Conservation (phyloP, 1,140 invertebrate species). For the Heliconius hermathena region DNA sequence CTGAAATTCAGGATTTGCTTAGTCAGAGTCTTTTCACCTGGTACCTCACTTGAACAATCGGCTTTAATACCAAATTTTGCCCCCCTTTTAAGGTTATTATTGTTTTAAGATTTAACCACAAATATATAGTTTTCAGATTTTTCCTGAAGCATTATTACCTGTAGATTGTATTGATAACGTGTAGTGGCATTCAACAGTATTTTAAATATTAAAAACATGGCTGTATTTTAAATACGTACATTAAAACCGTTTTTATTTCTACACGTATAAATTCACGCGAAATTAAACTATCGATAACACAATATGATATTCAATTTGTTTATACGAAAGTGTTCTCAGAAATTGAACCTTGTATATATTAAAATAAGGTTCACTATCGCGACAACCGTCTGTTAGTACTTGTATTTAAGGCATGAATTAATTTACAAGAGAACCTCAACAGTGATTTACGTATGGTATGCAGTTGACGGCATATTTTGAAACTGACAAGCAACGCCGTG, state of each 20-base stretch:
- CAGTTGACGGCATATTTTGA: slow-evolving; percentile 36
- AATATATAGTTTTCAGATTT: no score
- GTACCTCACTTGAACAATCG: no score
- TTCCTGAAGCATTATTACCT: no score
- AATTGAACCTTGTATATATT: background rate
- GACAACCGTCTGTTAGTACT: background rate
- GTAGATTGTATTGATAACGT: no score
- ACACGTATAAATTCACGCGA: slow-evolving; percentile 10
- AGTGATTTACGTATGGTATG: slow-evolving; percentile 33
- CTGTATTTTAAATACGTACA: no score
- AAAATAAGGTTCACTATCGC: background rate
- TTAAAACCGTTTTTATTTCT: slow-evolving; percentile 5
- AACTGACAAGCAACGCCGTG: slow-evolving; percentile 24
- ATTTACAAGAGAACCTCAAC: slow-evolving; percentile 33
- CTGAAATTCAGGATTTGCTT: no score
- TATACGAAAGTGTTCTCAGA: background rate
- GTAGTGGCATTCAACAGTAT: no score
- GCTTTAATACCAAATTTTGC: no score
- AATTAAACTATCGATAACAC: slow-evolving; percentile 32
- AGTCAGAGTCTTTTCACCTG: no score
- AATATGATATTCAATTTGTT: slow-evolving; percentile 23
- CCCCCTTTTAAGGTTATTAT: no score
- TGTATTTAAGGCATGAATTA: slow-evolving; percentile 27
- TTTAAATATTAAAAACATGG: no score
- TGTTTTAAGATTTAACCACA: no score